Evolutionary conservation across 2,113 vertebrate genomes (phyloP).

Genomic region (Nyctibius bracteatus): DNA sequence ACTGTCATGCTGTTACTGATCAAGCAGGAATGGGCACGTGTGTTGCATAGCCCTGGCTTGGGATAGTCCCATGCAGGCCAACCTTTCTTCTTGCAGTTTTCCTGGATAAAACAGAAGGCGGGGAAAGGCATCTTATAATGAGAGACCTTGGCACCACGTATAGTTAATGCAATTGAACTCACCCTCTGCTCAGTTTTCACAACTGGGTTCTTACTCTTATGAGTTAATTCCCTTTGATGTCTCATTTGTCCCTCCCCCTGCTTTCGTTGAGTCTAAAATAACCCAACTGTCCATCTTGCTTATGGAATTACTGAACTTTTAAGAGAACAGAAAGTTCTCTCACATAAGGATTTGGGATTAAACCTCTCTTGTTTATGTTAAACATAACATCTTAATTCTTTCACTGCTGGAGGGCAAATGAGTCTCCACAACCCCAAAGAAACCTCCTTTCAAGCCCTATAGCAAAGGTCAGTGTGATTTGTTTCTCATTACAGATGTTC

Average conservation of each 20-base stretch:
- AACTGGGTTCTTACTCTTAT: background rate
- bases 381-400: conserved; percentile 56
- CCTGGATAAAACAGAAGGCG: background rate
- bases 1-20: background rate
- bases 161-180: conserved; percentile 29
- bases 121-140: background rate
- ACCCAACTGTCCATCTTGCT: conserved; percentile 54
- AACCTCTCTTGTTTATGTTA: conserved; percentile 53
- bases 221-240: conserved; percentile 45
- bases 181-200: conserved; percentile 23
- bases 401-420: conserved; percentile 44
- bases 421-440: conserved; percentile 3
- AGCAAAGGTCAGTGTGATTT: conserved; percentile 31
- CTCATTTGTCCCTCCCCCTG: background rate
- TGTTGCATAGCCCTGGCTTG: background rate
- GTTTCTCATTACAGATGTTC: conserved; percentile 20
- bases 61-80: fast-evolving
- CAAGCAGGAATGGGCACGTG: background rate
- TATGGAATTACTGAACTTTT: conserved; percentile 60
- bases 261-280: conserved; percentile 27
- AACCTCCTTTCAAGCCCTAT: conserved; percentile 11
- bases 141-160: background rate
- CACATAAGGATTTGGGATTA: conserved; percentile 56
- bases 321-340: conserved; percentile 55
- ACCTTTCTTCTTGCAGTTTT: background rate